Evolutionary conservation across 2,113 vertebrate genomes (phyloP).

Genomic region (Entomyzon cyanotis): DNA sequence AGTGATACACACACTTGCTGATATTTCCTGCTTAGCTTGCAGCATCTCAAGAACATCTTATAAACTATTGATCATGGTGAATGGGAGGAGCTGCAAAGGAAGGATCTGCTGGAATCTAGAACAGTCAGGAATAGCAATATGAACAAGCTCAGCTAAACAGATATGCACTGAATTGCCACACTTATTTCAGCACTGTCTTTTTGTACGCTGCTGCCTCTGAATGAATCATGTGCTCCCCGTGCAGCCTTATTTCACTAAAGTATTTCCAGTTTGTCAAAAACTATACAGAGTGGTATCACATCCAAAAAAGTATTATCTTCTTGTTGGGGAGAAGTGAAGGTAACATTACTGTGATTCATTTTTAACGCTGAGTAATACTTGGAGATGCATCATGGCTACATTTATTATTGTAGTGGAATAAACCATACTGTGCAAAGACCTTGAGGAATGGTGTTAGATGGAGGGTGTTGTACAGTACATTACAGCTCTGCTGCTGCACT

Average conservation of each 20-base stretch:
- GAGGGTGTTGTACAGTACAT: constrained; percentile 21
- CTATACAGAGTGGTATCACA: constrained; percentile 41
- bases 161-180: constrained; percentile 45
- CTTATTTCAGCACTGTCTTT: constrained; percentile 3
- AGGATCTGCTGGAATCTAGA: not conserved
- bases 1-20: not conserved
- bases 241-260: constrained; percentile 68
- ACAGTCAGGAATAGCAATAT: not conserved
- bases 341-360: constrained; percentile 71
- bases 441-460: constrained; percentile 15
- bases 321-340: constrained; percentile 43
- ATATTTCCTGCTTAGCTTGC: not conserved
- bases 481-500: constrained; percentile 25
- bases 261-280: constrained; percentile 69
- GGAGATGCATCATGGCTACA: constrained; percentile 45
- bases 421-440: constrained; percentile 27
- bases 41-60: not conserved
- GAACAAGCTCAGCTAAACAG: constrained; percentile 2
- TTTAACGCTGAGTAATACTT: constrained; percentile 26
- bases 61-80: not conserved
- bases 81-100: constrained; percentile 28
- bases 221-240: constrained; percentile 22
- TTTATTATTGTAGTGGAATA: constrained; percentile 50
- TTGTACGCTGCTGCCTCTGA: constrained; percentile 25
- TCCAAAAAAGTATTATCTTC: constrained; percentile 65